Base-by-base conservation (phyloP, 2,113 vertebrate species). In the Sinocyclocheilus anophthalmus region DNA sequence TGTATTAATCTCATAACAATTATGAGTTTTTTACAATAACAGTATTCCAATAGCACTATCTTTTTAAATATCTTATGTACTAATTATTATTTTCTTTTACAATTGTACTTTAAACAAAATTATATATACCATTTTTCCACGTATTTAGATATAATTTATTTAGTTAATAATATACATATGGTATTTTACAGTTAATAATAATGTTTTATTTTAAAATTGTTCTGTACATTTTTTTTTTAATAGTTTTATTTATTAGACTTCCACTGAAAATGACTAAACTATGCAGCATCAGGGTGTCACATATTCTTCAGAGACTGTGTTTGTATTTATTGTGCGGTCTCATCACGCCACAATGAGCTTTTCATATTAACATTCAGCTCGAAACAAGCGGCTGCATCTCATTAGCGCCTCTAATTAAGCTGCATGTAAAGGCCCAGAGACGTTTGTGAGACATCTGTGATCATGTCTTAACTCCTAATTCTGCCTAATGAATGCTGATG, bases 351-450 rank as follows among this genome's bases (percentile, higher is more conserved):
- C 22, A 45, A 42, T 2, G 5, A 39, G 12, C 13, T 26, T 37
- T 9, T 39, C 16, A 22, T 8, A 72, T 9, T 59, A 57, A 50
- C 83, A 63, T 50, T 59, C 13, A 30, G 9, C 37, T 33, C 22
- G 22, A n/a, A 5, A 45, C 39, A n/a, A 24, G 22, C 42, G 5
- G 3, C 55, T 77, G 76, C 50, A 77, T 77, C 48, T 77, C 48
- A 55, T 77, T 57, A 57, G 3, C 7, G 7, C 11, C 48, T 30
- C 33, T 77, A 33, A 77, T 77, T 77, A 77, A 57, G 9, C 50
- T 55, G 76, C 50, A 30, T 77, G 76, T 77, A 53, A 55, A 55
- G 14, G 7, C 72, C 42, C 76, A 79, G 76, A 59, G 55, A 79
- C 12, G 30, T 22, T 33, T 6, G 24, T 22, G 26, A 77, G 76